Conservation (phyloP, 1,140 invertebrate species). For the Gonioctena quinquepunctata region DNA sequence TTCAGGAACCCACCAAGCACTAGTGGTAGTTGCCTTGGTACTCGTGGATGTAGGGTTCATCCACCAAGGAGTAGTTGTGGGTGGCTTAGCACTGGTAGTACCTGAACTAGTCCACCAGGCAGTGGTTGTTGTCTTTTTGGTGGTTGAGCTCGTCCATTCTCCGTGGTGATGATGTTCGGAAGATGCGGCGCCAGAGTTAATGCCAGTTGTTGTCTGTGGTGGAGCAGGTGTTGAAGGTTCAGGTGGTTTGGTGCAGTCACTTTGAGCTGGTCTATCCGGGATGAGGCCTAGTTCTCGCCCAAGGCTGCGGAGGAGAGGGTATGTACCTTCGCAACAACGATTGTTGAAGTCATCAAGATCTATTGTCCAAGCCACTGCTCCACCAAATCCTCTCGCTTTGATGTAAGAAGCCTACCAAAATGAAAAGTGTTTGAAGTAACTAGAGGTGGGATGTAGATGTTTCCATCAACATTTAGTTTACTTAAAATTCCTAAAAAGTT, state of each 20-base stretch:
- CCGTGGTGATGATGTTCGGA: slow-evolving; percentile 17
- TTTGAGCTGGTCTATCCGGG: slow-evolving; percentile 60
- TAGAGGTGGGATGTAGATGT: background rate
- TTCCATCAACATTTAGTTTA: background rate
- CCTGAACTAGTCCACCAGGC: slow-evolving; percentile 48
- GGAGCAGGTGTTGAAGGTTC: slow-evolving; percentile 71
- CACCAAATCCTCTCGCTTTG: slow-evolving; percentile 70
- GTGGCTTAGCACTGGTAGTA: slow-evolving; percentile 9
- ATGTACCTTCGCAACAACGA: slow-evolving; percentile 75
- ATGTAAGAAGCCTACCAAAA: slow-evolving; percentile 70
- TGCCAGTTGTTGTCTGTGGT: slow-evolving; percentile 69
- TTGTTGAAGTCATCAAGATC: slow-evolving; percentile 90
- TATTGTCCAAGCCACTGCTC: slow-evolving; percentile 86
- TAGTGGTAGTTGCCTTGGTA: slow-evolving; percentile 39
- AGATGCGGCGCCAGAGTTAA: slow-evolving; percentile 45
- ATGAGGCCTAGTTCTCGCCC: slow-evolving; percentile 73
- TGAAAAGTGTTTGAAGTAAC: too few relatives aligned
- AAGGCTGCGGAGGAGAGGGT: slow-evolving; percentile 74
- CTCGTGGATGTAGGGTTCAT: slow-evolving; percentile 54
- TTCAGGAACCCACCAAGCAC: slow-evolving; percentile 5
- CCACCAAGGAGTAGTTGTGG: slow-evolving; percentile 55
- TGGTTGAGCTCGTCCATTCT: slow-evolving; percentile 44
- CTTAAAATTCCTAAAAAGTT: background rate
- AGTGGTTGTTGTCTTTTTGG: slow-evolving; percentile 53
- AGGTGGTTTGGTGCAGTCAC: slow-evolving; percentile 67